A percentile compares a stretch with the other conserved stretches of the same genome.
phyloP scores from a whole-genome alignment of 2,797 vertebrate genomes.

The Melopsittacus undulatus region DNA sequence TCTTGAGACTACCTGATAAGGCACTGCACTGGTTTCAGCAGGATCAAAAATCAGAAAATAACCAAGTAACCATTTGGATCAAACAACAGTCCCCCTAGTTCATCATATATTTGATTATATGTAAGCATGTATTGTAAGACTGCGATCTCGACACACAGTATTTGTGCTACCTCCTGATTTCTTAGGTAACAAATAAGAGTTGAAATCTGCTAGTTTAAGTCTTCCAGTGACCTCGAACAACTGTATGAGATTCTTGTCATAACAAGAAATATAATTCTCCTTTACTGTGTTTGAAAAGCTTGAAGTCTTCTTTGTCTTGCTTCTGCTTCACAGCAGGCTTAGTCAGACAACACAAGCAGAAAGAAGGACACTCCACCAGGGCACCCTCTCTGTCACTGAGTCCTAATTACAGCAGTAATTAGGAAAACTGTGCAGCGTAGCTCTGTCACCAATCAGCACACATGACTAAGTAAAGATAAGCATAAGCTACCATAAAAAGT shows the following conservation, averaged over 20 bases:
- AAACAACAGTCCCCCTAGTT: not conserved
- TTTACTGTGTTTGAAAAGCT: not conserved
- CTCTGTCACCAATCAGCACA: not conserved
- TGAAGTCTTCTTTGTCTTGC: not conserved
- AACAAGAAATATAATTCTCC: not conserved
- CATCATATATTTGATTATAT: not conserved
- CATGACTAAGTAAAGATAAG: not conserved
- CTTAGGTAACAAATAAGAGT: not conserved
- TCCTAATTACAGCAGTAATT: not conserved
- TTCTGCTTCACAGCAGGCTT: not conserved
- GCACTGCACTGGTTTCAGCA: not conserved
- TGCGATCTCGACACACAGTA: not conserved
- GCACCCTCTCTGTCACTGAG: not conserved
- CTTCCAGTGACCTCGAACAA: not conserved
- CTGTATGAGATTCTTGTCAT: not conserved
- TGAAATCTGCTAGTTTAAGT: not conserved
- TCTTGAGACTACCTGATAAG: not conserved
- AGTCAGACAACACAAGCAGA: not conserved
- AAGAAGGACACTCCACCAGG: not conserved
- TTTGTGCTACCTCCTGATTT: not conserved
- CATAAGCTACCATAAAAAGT: not conserved
- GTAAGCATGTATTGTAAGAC: not conserved
- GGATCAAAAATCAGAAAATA: constrained; percentile 29
- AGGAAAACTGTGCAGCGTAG: accelerated
- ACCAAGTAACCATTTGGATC: not conserved